Evolutionary conservation across 2,797 vertebrate genomes (phyloP), one percentile per base, ranked within the genome.

Genomic region (Pterois miles): DNA sequence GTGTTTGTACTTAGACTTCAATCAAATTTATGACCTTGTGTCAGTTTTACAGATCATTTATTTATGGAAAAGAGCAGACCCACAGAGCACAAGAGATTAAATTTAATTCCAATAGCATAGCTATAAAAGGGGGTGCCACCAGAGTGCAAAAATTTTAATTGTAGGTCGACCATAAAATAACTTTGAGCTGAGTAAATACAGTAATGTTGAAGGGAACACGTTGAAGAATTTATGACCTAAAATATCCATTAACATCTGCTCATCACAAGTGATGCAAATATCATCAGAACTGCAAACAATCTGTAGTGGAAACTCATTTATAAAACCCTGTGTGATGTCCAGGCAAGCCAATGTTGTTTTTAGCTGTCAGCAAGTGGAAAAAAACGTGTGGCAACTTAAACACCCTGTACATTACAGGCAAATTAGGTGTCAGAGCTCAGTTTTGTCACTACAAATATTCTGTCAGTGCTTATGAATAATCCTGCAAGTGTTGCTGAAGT

Each of bases 41-140:
- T 52, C 13, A 22, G 22, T 16, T 89, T 83, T 82, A 58, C 73
- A 82, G 89, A 80, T 70, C 4, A 22, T 6, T 27, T 59, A 25
- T 2, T n/a, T 33, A 86, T 76, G 80, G 5, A 87, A 86, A 88
- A 48, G 14, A 72, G 63, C 20, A 52, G 0, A 73, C 10, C 46
- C 8, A 14, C 34, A 54, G 31, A 65, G 50, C 29, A 52, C n/a
- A 59, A 14, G n/a, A 22, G 1, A 25, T 10, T 52, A 0, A 10
- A 34, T 34, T 18, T 10, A 11, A 65, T 31, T 65, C 18, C 40
- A 65, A 31, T 31, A n/a, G 40, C 25, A n/a, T 31, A n/a, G 29
- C n/a, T 48, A 11, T 52, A 40, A 52, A 33, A 7, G 2, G 8
- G 6, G 59, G 59, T 38, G 33, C 6, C 59, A 48, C 14, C 22